phyloP scores from a whole-genome alignment of 2,797 vertebrate species.

The Lacerta bilineata region DNA sequence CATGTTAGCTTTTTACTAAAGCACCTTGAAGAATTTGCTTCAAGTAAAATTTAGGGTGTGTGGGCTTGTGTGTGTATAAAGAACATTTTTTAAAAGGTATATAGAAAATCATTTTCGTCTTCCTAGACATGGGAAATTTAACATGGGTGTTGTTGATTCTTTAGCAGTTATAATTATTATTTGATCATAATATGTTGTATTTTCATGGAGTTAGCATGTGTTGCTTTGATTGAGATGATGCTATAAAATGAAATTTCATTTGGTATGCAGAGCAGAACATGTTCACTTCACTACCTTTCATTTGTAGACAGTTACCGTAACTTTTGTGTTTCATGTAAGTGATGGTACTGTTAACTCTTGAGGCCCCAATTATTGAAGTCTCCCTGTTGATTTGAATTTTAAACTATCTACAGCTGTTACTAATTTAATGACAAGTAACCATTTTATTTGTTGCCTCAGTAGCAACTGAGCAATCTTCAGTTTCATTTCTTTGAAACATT shows the following conservation, averaged over 20 bases:
- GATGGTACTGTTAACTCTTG: neutral
- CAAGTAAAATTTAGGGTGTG: neutral
- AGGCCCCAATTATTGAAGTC: no score
- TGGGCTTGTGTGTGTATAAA: neutral
- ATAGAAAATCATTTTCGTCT: neutral
- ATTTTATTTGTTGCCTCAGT: neutral
- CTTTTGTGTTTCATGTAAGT: neutral
- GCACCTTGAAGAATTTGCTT: neutral
- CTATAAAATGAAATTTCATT: neutral
- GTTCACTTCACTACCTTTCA: neutral
- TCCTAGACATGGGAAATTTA: neutral
- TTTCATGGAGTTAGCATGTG: neutral
- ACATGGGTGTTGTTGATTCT: neutral
- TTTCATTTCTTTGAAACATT: conserved; percentile 4
- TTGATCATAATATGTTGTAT: neutral
- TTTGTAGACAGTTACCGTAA: neutral
- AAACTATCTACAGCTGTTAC: neutral
- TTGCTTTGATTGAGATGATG: neutral
- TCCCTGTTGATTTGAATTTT: no score
- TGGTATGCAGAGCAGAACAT: neutral
- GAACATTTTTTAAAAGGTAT: no score
- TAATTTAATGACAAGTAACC: neutral
- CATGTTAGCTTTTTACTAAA: neutral
- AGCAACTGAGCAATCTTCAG: neutral
- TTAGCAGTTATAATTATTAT: no score